Conservation (phyloP, 2,888 invertebrate genomes). For the Thymelicus sylvestris region DNA sequence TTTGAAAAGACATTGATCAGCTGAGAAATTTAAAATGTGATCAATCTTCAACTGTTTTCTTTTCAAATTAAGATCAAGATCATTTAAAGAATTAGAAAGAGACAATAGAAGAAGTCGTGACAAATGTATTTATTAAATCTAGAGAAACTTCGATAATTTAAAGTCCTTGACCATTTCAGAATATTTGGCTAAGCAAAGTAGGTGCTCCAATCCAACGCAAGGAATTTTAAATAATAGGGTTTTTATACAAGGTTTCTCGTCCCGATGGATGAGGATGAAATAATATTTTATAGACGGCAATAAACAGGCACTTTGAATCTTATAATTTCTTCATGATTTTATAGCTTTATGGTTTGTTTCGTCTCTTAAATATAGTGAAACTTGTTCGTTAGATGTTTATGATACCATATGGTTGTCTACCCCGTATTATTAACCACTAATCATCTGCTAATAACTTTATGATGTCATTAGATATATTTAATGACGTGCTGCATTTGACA, state of each 20-base stretch:
- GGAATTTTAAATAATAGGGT: constrained; percentile 51
- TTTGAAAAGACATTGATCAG: constrained; percentile 25
- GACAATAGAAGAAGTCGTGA: constrained; percentile 71
- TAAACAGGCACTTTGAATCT: constrained; percentile 65
- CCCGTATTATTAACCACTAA: constrained; percentile 59
- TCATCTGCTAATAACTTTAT: constrained; percentile 60
- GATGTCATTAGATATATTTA: neutral
- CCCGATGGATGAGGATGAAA: constrained; percentile 71
- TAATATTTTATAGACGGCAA: constrained; percentile 76
- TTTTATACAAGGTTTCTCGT: constrained; percentile 45
- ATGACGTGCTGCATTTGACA: neutral
- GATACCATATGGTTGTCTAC: constrained; percentile 51
- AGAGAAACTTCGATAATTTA: constrained; percentile 66
- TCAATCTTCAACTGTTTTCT: constrained; percentile 36
- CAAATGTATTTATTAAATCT: constrained; percentile 64
- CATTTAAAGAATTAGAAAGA: constrained; percentile 57
- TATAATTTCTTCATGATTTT: constrained; percentile 74
- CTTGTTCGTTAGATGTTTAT: constrained; percentile 60
- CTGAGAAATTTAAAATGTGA: constrained; percentile 40
- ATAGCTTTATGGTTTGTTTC: constrained; percentile 72
- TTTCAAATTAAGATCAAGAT: constrained; percentile 70
- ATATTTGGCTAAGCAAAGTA: constrained; percentile 58
- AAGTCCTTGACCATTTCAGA: constrained; percentile 76
- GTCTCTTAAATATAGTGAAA: constrained; percentile 61
- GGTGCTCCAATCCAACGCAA: constrained; percentile 57